Evolutionary conservation across 2,888 invertebrate species (phyloP).

Genomic region (Xestia ashworthii): DNA sequence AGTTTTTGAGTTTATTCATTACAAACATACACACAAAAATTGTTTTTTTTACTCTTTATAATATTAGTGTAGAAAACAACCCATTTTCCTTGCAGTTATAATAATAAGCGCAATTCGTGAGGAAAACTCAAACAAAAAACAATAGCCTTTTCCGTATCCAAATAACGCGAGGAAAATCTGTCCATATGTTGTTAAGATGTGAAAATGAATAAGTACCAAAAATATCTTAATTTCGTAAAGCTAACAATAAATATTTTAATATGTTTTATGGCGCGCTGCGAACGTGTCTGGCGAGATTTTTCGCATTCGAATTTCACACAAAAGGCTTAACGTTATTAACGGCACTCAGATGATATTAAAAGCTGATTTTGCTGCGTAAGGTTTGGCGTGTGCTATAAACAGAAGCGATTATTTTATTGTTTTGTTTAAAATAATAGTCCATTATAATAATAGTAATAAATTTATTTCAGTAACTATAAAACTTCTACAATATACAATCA

Average conservation of each 20-base stretch:
- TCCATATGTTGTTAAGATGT: slow-evolving; percentile 21
- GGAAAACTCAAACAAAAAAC: neutral
- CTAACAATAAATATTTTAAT: slow-evolving; percentile 55
- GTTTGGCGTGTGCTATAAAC: slow-evolving; percentile 9
- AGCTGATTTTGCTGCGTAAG: slow-evolving; percentile 78
- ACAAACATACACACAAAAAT: no score
- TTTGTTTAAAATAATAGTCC: neutral
- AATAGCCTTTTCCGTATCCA: neutral
- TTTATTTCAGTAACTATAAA: no score
- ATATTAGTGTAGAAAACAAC: neutral
- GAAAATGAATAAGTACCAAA: slow-evolving; percentile 27
- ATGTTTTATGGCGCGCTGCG: slow-evolving; percentile 37
- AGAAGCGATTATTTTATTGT: slow-evolving; percentile 26
- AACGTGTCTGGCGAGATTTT: slow-evolving; percentile 70
- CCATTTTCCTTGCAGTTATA: neutral
- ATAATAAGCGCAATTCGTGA: neutral
- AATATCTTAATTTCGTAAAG: slow-evolving; percentile 25
- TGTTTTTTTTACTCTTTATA: no score
- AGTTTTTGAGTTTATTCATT: no score
- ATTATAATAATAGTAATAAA: no score
- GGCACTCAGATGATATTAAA: slow-evolving; percentile 78
- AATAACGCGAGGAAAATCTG: neutral
- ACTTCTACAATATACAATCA: no score
- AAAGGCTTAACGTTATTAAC: slow-evolving; percentile 81
- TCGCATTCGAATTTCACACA: slow-evolving; percentile 78